phyloP scores from a whole-genome alignment of 2,113 vertebrate genomes.

The Arizona elegans region DNA sequence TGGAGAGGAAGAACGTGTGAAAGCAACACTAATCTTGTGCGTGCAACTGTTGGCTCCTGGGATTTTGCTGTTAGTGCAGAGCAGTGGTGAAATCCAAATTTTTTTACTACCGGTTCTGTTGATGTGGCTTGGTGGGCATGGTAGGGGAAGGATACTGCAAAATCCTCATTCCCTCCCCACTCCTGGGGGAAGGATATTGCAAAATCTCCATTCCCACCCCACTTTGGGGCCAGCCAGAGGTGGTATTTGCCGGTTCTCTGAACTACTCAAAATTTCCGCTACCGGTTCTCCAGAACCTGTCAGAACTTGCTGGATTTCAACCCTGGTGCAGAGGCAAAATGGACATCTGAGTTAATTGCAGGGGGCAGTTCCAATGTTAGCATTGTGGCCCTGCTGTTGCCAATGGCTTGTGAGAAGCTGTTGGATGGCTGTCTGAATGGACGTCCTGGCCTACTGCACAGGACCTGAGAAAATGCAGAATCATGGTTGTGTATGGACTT shows the following conservation, averaged over 20 bases:
- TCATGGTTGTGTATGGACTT: neutral
- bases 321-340: neutral
- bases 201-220: too few relatives aligned
- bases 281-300: too few relatives aligned
- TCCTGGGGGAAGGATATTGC: too few relatives aligned
- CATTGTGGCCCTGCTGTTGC: neutral
- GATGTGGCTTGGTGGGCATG: too few relatives aligned
- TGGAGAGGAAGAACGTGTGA: neutral
- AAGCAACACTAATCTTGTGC: neutral
- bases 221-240: too few relatives aligned
- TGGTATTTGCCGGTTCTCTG: too few relatives aligned
- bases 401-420: neutral
- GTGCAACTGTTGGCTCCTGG: neutral
- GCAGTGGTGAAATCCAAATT: neutral
- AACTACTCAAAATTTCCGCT: too few relatives aligned
- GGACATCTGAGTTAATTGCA: neutral
- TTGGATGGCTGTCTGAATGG: neutral
- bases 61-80: neutral
- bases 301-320: too few relatives aligned
- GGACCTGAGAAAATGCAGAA: neutral
- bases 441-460: neutral
- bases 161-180: too few relatives aligned
- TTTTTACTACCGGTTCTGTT: too few relatives aligned
- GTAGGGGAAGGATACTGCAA: too few relatives aligned
- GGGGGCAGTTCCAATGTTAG: neutral